Percentiles rank a stretch among this genome's conserved stretches.
Conservation (phyloP, 1,140 invertebrate species). For the Heliothis virescens region DNA sequence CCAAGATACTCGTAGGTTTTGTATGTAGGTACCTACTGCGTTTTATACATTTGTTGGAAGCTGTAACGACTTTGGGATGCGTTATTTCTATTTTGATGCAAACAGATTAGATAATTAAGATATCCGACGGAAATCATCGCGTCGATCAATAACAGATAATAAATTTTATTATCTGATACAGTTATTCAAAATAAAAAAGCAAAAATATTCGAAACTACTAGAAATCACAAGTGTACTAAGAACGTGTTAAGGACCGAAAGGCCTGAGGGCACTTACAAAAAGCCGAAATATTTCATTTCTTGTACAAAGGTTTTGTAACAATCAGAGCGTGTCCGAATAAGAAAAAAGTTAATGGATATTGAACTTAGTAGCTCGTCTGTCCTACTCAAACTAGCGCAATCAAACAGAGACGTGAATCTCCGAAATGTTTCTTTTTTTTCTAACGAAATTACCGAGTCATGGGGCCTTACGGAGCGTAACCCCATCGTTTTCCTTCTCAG, state of each 20-base stretch:
- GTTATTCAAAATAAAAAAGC: not conserved
- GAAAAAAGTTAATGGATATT: constrained; percentile 66
- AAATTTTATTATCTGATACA: not conserved
- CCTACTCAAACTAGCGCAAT: constrained; percentile 53
- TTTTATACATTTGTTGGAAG: too few relatives aligned
- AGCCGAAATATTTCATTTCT: constrained; percentile 44
- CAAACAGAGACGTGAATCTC: constrained; percentile 54
- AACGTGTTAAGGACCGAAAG: constrained; percentile 11
- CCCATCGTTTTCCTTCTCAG: constrained; percentile 67
- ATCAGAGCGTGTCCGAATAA: constrained; percentile 60
- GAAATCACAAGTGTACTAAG: constrained; percentile 14
- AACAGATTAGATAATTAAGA: too few relatives aligned
- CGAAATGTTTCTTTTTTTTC: constrained; percentile 53
- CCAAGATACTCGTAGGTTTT: not conserved
- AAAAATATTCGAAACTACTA: constrained; percentile 2
- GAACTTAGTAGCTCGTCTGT: constrained; percentile 58
- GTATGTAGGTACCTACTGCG: too few relatives aligned
- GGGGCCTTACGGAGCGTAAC: constrained; percentile 65
- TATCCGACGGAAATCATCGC: not conserved
- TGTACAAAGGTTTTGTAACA: constrained; percentile 46
- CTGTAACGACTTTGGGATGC: too few relatives aligned
- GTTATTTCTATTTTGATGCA: too few relatives aligned
- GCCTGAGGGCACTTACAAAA: constrained; percentile 43
- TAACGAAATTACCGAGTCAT: constrained; percentile 69
- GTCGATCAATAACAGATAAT: not conserved